A percentile compares a stretch with the other conserved stretches of the same genome.
Conservation (phyloP, 1,140 invertebrate species). For the Zaprionus inermis region DNA sequence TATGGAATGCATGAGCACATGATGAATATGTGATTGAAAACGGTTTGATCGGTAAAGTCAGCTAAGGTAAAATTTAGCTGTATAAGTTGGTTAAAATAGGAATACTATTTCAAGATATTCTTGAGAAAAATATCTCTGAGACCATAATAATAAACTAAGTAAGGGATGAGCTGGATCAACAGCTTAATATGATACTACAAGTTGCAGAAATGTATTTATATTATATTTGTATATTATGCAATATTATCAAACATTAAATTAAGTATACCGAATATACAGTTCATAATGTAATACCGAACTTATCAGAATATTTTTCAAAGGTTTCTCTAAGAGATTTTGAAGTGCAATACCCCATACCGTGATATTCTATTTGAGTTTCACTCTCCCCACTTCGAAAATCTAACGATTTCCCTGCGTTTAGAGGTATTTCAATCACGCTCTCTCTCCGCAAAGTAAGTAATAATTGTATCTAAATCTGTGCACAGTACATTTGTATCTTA, state of each 20-base stretch:
- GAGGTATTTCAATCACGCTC: neutral
- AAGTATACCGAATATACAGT: neutral
- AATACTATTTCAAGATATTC: neutral
- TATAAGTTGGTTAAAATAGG: neutral
- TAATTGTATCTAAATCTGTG: constrained; percentile 77
- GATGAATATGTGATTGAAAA: neutral
- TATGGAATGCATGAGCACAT: neutral
- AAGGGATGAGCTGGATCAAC: too few relatives aligned
- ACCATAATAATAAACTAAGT: neutral
- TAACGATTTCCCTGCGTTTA: constrained; percentile 2
- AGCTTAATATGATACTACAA: too few relatives aligned
- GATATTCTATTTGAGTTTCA: constrained; percentile 1
- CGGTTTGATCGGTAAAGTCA: neutral
- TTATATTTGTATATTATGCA: too few relatives aligned
- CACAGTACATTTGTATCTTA: constrained; percentile 74
- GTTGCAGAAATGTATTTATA: too few relatives aligned
- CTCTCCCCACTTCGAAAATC: neutral
- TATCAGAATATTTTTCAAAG: too few relatives aligned
- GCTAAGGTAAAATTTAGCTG: neutral
- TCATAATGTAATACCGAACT: neutral
- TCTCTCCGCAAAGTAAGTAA: constrained; percentile 63
- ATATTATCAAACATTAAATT: too few relatives aligned
- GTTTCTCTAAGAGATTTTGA: neutral
- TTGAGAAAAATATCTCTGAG: neutral
- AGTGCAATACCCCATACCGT: neutral